Conservation (phyloP, 2,888 invertebrate species). For the Aporophyla nigra region DNA sequence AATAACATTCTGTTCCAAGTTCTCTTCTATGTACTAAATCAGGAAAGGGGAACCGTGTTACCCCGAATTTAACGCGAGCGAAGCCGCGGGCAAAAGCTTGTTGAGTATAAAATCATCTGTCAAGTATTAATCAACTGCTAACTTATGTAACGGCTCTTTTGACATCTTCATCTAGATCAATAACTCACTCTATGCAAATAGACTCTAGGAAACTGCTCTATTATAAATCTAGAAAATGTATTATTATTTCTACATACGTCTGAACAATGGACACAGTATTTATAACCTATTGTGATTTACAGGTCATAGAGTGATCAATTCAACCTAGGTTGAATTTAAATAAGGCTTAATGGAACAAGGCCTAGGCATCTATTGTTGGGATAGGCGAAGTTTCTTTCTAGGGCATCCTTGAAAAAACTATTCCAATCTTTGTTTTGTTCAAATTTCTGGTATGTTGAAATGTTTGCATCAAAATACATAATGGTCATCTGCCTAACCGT, state of each 20-base stretch:
- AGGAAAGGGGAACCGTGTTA: too few species aligned
- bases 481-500: too few species aligned
- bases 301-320: conserved; percentile 31
- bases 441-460: background rate
- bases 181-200: conserved; percentile 29
- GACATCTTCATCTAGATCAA: conserved; percentile 6
- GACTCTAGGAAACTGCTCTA: conserved; percentile 16
- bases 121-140: background rate
- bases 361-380: conserved; percentile 22
- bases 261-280: conserved; percentile 34
- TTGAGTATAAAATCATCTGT: background rate
- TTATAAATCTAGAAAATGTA: conserved; percentile 31
- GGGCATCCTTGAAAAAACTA: background rate
- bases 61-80: too few species aligned
- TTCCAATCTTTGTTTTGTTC: background rate
- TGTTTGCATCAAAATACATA: background rate
- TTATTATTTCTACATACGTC: conserved; percentile 24
- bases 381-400: background rate
- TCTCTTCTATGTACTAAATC: too few species aligned
- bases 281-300: conserved; percentile 49
- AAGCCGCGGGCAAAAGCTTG: too few species aligned
- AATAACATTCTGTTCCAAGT: too few species aligned
- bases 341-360: conserved; percentile 39
- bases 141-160: background rate
- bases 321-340: conserved; percentile 37